A percentile compares a stretch with the other conserved stretches of the same genome.
Conservation (phyloP, 2,113 vertebrate species). For the Psittacula cyanocephala region DNA sequence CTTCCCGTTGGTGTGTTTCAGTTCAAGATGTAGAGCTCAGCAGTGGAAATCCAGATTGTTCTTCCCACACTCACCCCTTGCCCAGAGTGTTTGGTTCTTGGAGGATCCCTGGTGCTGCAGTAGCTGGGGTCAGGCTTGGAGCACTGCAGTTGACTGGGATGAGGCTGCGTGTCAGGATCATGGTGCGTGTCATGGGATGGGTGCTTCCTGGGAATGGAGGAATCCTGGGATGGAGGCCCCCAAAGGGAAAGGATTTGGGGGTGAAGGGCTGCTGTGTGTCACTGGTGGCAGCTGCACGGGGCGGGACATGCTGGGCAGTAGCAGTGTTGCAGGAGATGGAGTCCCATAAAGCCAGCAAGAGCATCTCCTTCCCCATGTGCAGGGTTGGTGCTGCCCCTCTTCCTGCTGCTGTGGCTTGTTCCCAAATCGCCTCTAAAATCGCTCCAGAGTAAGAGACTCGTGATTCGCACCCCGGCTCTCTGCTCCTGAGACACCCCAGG, state of each 20-base stretch:
- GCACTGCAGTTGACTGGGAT: rapidly evolving
- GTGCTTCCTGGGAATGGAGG: background rate
- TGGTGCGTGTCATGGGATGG: rapidly evolving
- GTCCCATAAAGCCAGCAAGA: background rate
- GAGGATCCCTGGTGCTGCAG: background rate
- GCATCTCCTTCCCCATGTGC: background rate
- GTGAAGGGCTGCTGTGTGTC: rapidly evolving
- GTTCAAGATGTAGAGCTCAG: rapidly evolving
- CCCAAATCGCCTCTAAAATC: background rate
- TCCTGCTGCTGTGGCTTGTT: background rate
- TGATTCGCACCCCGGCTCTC: background rate
- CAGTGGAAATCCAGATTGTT: background rate
- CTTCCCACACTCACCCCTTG: background rate
- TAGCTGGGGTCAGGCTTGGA: background rate
- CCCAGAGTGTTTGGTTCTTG: background rate
- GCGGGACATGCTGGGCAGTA: background rate
- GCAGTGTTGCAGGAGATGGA: background rate
- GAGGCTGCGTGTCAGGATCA: background rate
- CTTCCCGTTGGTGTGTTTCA: rapidly evolving
- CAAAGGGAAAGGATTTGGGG: background rate
- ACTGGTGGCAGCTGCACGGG: background rate
- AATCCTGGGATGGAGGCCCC: background rate
- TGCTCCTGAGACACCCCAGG: background rate
- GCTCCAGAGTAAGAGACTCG: rapidly evolving
- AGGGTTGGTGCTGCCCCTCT: background rate